phyloP scores from a whole-genome alignment of 2,113 vertebrate species.

The Charadrius vociferus region DNA sequence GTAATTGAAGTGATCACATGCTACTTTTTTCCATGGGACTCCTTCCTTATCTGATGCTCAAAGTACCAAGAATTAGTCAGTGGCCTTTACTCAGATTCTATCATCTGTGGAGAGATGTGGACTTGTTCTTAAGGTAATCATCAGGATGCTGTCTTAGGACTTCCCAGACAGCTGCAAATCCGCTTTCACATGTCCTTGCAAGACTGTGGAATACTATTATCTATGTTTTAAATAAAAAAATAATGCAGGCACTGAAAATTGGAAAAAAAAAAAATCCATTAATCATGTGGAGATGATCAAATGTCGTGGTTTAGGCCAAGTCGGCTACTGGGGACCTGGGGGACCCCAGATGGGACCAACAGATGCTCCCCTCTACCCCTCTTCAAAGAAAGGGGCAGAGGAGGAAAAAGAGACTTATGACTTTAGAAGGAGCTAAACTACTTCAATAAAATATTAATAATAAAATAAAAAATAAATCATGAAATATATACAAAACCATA shows the following conservation, averaged over 20 bases:
- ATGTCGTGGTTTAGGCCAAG: no score
- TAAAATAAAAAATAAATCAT: no score
- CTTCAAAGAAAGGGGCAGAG: no score
- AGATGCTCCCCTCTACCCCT: no score
- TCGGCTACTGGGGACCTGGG: no score
- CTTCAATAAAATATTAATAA: no score
- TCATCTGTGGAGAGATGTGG: background rate
- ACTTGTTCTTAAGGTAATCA: background rate
- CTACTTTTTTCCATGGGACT: background rate
- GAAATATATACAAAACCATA: no score
- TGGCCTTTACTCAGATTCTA: background rate
- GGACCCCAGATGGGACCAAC: no score
- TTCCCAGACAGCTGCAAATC: background rate
- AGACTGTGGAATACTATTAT: background rate
- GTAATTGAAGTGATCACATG: background rate
- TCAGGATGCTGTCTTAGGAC: background rate
- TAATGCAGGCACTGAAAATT: background rate
- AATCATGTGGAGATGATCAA: background rate
- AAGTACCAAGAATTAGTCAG: background rate
- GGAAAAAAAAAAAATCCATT: background rate
- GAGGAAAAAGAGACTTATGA: no score
- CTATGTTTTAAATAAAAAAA: background rate
- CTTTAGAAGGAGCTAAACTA: no score
- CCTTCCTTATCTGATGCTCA: background rate
- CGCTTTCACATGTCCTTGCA: background rate